A percentile compares a stretch with the other conserved stretches of the same genome.
These are phyloP conservation scores for Drosophila orena DNA, from an alignment of 1,140 invertebrate species.

Conservation along the genomic window DNA sequence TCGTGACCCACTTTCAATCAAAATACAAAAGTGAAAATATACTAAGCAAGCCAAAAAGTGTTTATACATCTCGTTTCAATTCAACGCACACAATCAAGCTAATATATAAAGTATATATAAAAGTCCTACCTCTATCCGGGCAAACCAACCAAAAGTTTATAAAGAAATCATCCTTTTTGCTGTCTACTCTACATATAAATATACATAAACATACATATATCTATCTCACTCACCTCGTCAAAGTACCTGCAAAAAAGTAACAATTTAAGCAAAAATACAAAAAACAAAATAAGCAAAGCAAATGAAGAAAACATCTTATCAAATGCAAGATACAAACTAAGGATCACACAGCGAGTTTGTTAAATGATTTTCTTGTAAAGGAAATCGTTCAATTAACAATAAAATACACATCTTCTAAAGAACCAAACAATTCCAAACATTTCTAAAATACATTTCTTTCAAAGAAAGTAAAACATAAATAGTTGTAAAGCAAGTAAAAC, in stretches of 20 bases:
- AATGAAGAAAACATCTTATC: constrained; percentile 35
- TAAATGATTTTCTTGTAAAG: constrained; percentile 36
- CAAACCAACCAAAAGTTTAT: constrained; percentile 42
- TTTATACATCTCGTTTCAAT: constrained; percentile 46
- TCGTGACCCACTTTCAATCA: constrained; percentile 45
- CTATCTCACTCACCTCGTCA: constrained; percentile 73
- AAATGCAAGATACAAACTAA: constrained; percentile 11
- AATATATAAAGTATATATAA: constrained; percentile 26
- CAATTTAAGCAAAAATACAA: constrained; percentile 16
- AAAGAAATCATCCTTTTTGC: constrained; percentile 55
- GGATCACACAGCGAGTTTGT: constrained; percentile 18
- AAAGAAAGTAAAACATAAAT: constrained; percentile 39
- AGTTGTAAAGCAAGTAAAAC: constrained; percentile 14
- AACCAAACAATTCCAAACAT: constrained; percentile 34
- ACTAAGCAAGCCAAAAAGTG: constrained; percentile 32
- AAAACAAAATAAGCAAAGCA: not conserved
- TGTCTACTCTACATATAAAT: constrained; percentile 45
- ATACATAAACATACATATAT: constrained; percentile 35
- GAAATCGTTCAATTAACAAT: constrained; percentile 6
- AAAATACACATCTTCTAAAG: constrained; percentile 35
- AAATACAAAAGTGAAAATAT: constrained; percentile 32
- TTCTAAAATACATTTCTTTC: constrained; percentile 29
- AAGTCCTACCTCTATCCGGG: constrained; percentile 48
- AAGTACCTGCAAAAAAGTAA: constrained; percentile 69
- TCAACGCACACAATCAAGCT: constrained; percentile 58